phyloP scores from a whole-genome alignment of 2,113 vertebrate species.

The Ia io region DNA sequence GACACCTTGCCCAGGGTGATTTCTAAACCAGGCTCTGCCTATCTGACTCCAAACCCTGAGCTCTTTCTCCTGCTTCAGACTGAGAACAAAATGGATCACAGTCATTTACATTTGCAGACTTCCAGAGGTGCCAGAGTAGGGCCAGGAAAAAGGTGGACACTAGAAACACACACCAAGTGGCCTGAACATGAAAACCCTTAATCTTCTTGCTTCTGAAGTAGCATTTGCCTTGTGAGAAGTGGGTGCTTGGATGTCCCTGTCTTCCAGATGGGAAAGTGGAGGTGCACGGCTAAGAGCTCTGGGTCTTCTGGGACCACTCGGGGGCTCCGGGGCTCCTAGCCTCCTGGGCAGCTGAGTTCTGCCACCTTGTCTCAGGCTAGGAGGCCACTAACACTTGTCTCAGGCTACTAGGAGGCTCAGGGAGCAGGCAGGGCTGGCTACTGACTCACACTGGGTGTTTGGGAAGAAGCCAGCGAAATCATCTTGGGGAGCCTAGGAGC shows the following conservation, averaged over 20 bases:
- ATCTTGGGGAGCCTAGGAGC: rapidly evolving
- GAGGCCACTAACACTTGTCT: background rate
- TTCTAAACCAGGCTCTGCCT: background rate
- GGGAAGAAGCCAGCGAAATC: background rate
- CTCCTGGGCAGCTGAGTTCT: background rate
- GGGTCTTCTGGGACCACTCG: rapidly evolving
- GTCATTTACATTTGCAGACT: background rate
- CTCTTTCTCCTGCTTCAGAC: background rate
- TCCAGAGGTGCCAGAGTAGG: background rate
- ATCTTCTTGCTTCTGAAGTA: background rate
- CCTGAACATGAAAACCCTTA: background rate
- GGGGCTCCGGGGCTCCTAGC: too few relatives aligned
- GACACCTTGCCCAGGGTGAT: background rate
- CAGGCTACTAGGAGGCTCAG: background rate
- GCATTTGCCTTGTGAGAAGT: background rate
- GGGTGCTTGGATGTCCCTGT: rapidly evolving
- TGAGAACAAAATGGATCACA: background rate
- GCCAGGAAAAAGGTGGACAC: background rate
- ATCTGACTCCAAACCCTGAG: background rate
- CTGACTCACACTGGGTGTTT: background rate
- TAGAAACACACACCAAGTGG: rapidly evolving
- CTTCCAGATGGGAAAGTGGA: background rate
- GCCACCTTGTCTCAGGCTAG: background rate
- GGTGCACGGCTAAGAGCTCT: too few relatives aligned
- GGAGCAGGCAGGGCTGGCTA: background rate